Evolutionary conservation across 2,797 vertebrate genomes (phyloP).

Genomic region (Pelodytes ibericus): DNA sequence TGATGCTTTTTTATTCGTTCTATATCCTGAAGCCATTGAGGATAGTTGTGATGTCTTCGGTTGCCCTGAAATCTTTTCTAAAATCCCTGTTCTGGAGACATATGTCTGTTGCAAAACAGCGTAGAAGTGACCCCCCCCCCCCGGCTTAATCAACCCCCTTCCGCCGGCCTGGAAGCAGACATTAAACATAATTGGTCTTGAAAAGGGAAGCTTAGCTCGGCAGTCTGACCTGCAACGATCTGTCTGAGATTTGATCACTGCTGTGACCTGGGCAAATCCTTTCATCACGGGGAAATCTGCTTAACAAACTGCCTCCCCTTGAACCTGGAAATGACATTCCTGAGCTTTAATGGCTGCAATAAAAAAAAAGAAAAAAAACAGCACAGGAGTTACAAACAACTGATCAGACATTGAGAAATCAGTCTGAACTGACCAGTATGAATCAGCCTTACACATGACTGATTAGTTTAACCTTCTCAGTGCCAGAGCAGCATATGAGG

Average conservation of each 20-base stretch:
- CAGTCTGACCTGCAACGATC: constrained; percentile 60
- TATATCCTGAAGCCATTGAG: not conserved
- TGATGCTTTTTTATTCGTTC: constrained; percentile 1
- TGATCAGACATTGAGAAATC: not conserved
- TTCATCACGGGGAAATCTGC: constrained; percentile 65
- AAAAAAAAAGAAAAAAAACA: too few relatives aligned
- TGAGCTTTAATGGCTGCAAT: constrained; percentile 28
- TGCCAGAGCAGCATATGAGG: not conserved
- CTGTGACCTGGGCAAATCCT: constrained; percentile 68
- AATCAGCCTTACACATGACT: not conserved
- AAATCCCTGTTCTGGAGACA: constrained; percentile 4
- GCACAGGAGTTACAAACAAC: not conserved
- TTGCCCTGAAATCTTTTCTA: constrained; percentile 23
- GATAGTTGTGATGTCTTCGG: constrained; percentile 6
- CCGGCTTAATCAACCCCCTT: constrained; percentile 23
- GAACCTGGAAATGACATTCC: constrained; percentile 63
- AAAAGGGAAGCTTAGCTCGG: constrained; percentile 47
- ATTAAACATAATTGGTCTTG: constrained; percentile 42
- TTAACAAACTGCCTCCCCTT: constrained; percentile 66
- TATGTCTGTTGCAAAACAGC: constrained; percentile 24
- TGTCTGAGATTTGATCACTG: constrained; percentile 61
- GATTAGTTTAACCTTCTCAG: not conserved
- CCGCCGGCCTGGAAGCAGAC: constrained; percentile 34
- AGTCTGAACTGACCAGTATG: not conserved
- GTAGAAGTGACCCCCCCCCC: constrained; percentile 5